Evolutionary conservation across 2,888 invertebrate species (phyloP).

Genomic region (Scaptomyza polygonia): DNA sequence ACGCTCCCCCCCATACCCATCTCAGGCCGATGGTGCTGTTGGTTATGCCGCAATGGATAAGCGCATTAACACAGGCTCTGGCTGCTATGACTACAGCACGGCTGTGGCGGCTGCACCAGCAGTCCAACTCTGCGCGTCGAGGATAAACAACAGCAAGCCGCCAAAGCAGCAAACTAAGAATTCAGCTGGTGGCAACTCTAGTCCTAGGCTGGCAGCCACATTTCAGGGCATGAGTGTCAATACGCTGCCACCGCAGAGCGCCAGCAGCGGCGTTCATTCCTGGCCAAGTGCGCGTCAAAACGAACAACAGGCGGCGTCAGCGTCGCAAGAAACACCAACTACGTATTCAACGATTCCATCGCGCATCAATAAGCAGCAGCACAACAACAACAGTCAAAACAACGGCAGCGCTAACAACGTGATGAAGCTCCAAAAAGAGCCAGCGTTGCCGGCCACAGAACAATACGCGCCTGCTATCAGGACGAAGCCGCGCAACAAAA

Average conservation of each 20-base stretch:
- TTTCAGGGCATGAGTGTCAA: constrained; percentile 47
- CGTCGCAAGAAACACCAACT: constrained; percentile 14
- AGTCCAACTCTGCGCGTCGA: constrained; percentile 15
- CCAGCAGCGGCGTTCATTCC: constrained; percentile 38
- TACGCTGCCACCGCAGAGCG: constrained; percentile 23
- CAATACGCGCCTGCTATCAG: constrained; percentile 25
- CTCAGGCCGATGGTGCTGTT: constrained; percentile 35
- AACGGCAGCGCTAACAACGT: constrained; percentile 18
- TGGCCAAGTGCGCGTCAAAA: constrained; percentile 37
- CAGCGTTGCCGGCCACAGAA: constrained; percentile 12
- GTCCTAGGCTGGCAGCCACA: constrained; percentile 43
- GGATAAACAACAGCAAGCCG: constrained; percentile 1
- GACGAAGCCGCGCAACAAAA: constrained; percentile 71
- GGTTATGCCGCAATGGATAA: constrained; percentile 36
- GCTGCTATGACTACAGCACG: constrained; percentile 20
- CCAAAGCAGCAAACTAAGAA: constrained; percentile 9
- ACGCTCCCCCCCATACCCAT: constrained; percentile 5
- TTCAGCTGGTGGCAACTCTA: constrained; percentile 38
- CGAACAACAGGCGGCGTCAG: constrained; percentile 9
- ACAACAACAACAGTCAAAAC: constrained; percentile 5
- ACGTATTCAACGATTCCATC: constrained; percentile 6
- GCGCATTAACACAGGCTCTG: constrained; percentile 21
- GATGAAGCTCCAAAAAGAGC: constrained; percentile 27
- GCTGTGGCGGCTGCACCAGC: constrained; percentile 25
- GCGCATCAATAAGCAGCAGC: constrained; percentile 23